Evolutionary conservation across 2,888 invertebrate species (phyloP).

Genomic region (Eupithecia subfuscata): DNA sequence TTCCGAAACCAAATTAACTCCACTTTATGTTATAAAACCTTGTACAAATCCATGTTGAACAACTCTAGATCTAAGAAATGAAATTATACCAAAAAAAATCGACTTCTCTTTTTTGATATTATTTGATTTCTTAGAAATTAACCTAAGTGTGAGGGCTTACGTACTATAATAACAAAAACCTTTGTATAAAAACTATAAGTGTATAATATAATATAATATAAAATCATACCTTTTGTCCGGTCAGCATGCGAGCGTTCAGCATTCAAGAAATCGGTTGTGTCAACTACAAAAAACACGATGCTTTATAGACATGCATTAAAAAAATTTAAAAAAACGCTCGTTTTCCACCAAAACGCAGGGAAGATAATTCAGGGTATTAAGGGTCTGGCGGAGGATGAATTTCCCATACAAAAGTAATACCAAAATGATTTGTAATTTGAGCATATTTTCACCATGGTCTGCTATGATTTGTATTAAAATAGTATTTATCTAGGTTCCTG

Average conservation of each 20-base stretch:
- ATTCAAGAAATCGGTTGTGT: slow-evolving; percentile 77
- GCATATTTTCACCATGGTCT: no score
- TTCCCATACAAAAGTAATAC: no score
- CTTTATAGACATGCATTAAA: slow-evolving; percentile 43
- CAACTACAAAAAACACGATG: slow-evolving; percentile 59
- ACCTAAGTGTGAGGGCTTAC: no score
- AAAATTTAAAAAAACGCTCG: not conserved
- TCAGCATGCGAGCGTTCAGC: slow-evolving; percentile 75
- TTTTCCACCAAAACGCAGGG: not conserved
- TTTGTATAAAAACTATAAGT: not conserved
- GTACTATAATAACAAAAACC: no score
- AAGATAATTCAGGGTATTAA: not conserved
- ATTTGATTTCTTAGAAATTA: no score
- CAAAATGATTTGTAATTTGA: no score
- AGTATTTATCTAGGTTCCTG: no score
- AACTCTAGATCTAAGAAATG: no score
- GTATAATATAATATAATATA: slow-evolving; percentile 4
- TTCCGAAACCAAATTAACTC: not conserved
- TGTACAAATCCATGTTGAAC: not conserved
- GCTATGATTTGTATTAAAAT: no score
- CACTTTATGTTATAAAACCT: not conserved
- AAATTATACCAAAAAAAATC: no score
- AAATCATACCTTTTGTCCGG: slow-evolving; percentile 70
- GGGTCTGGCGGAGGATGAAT: no score
- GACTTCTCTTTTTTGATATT: no score